Conservation (phyloP, 1,140 invertebrate genomes). For the Elysia chlorotica region DNA sequence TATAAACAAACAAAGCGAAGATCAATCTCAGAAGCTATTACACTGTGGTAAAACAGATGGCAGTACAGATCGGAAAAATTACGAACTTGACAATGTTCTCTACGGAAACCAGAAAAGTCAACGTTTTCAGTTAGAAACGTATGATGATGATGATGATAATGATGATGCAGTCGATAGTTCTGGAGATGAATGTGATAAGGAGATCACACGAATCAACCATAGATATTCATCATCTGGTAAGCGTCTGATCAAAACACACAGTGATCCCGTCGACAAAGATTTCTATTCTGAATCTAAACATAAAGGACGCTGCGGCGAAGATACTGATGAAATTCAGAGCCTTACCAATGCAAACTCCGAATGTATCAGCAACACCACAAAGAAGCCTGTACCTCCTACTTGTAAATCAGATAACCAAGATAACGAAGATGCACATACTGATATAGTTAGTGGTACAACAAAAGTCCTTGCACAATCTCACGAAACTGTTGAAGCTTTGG, state of each 20-base stretch:
- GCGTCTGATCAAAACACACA: slow-evolving; percentile 12
- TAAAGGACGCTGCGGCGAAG: background rate
- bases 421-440: background rate
- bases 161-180: background rate
- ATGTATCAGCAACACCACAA: background rate
- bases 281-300: background rate
- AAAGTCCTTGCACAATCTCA: background rate
- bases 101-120: too few species aligned
- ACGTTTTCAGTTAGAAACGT: background rate
- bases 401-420: background rate
- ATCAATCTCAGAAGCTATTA: background rate
- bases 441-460: background rate
- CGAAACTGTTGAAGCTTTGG: too few species aligned
- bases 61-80: too few species aligned
- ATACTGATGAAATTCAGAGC: background rate
- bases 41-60: background rate
- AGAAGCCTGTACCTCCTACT: background rate
- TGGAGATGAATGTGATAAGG: slow-evolving; percentile 10
- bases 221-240: too few species aligned
- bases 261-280: slow-evolving; percentile 16
- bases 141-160: background rate
- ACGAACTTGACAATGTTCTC: too few species aligned
- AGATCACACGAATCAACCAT: background rate
- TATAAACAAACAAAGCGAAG: background rate
- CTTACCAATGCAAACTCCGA: background rate